Evolutionary conservation across 2,113 vertebrate species (phyloP), one percentile per base, ranked within the genome.

Genomic region (Peromyscus californicus): DNA sequence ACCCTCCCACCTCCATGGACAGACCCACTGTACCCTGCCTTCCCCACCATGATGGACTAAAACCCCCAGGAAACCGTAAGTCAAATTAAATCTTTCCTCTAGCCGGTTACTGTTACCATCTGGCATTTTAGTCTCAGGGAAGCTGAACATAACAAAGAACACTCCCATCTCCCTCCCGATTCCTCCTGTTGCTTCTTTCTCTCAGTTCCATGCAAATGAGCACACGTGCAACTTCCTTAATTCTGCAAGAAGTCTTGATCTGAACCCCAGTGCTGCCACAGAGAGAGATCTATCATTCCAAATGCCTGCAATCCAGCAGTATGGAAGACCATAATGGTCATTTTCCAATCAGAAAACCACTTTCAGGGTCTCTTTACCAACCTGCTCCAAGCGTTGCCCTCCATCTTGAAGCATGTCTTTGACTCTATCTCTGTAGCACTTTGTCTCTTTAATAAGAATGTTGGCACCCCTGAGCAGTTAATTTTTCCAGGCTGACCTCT

Each of bases 401-500:
- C 82, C 59, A 51, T 57, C 89, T 39, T 8, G 11, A 67, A 70
- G 36, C 3, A 1, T 7, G 48, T 54, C 78, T 89, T 83, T 87
- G 31, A 61, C 84, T 80, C 93, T 63, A 57, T 70, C 85, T 72
- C 76, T 54, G 76, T 67, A 78, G 65, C 10, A 17, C 13, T 93
- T 93, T 75, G 57, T 91, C 94, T 95, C 89, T 74, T 93, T 93
- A 91, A 89, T 72, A 59, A 74, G 89, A 80, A 3, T 1, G 0
- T 51, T 82, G 29, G 85, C 26, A 80, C 89, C 76, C 90, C 90
- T 63, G 45, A 92, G 85, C 74, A 17, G 70, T 79, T 91, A 67
- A 76, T 94, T 89, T 84, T 91, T 78, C 91, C 93, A 84, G 48
- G 4, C 91, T 94, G 93, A 92, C 86, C 78, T 93, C 93, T 96